Conservation (phyloP, 2,113 vertebrate genomes). For the Oplegnathus fasciatus region DNA sequence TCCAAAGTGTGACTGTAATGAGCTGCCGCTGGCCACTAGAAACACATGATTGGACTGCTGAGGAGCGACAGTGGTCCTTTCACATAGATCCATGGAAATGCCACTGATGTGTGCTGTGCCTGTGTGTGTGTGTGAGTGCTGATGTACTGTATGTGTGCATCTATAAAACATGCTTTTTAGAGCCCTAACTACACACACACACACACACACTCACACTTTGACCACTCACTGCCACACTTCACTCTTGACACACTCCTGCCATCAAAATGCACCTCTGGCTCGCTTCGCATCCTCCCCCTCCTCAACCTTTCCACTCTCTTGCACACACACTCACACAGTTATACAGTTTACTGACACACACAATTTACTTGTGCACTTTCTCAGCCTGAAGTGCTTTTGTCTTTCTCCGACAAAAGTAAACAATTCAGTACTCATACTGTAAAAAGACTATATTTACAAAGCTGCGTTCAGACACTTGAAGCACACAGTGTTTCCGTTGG, state of each 20-base stretch:
- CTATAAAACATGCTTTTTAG: slow-evolving; percentile 40
- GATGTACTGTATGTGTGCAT: slow-evolving; percentile 14
- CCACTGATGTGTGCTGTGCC: slow-evolving; percentile 11
- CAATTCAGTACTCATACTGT: background rate
- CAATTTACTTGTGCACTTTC: background rate
- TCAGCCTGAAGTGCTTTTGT: background rate
- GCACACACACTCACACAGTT: slow-evolving; percentile 2
- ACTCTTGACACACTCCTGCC: slow-evolving; percentile 30
- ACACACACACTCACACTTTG: slow-evolving; percentile 1
- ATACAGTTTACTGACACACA: slow-evolving; percentile 6
- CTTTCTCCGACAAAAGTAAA: background rate
- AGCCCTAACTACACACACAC: slow-evolving; percentile 4
- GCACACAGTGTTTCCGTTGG: background rate
- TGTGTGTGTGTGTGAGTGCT: slow-evolving; percentile 9
- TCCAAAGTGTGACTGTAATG: background rate
- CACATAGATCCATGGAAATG: slow-evolving; percentile 32
- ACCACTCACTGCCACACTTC: slow-evolving; percentile 33
- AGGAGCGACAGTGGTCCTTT: slow-evolving; percentile 22
- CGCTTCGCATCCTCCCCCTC: slow-evolving; percentile 37
- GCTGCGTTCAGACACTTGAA: background rate
- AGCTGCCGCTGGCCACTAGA: slow-evolving; percentile 14
- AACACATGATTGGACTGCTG: slow-evolving; percentile 20
- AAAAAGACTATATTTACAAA: background rate
- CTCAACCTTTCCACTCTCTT: slow-evolving; percentile 32
- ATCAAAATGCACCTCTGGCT: slow-evolving; percentile 49